Percentiles rank a stretch among this genome's conserved stretches.
phyloP scores from a whole-genome alignment of 2,113 vertebrate species.

The Paracanthobrama guichenoti region DNA sequence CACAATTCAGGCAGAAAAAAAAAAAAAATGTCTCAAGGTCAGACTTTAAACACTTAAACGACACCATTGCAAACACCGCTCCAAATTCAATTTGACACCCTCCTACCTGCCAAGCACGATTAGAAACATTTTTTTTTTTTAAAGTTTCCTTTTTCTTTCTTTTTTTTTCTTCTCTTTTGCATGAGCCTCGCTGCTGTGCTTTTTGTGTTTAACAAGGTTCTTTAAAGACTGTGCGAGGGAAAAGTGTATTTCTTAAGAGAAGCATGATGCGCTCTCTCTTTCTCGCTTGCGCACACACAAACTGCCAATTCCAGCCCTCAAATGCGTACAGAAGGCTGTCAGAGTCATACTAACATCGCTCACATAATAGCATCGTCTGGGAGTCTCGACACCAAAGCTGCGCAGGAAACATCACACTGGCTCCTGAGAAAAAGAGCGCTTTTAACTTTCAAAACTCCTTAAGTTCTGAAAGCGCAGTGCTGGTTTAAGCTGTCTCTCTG shows the following conservation, averaged over 20 bases:
- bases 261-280: constrained; percentile 63
- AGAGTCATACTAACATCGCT: constrained; percentile 52
- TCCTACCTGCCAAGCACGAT: constrained; percentile 70
- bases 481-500: constrained; percentile 70
- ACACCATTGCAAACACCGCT: constrained; percentile 68
- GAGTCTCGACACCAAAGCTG: constrained; percentile 73
- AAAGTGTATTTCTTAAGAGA: constrained; percentile 77
- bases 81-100: constrained; percentile 70
- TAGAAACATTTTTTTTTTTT: constrained; percentile 58
- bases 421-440: constrained; percentile 74
- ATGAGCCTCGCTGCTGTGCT: constrained; percentile 69
- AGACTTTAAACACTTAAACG: constrained; percentile 76
- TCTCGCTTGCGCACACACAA: constrained; percentile 37
- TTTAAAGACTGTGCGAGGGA: constrained; percentile 76
- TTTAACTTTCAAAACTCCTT: constrained; percentile 81
- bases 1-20: constrained; percentile 74
- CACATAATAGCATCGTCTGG: constrained; percentile 74
- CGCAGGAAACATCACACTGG: constrained; percentile 75
- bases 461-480: constrained; percentile 77
- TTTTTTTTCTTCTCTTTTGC: constrained; percentile 57
- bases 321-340: constrained; percentile 58
- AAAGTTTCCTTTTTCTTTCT: constrained; percentile 64
- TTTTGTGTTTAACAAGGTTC: constrained; percentile 80
- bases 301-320: constrained; percentile 50
- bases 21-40: constrained; percentile 78